Base-by-base conservation (phyloP, 2,888 invertebrate species). In the Leucophora obtusa region DNA sequence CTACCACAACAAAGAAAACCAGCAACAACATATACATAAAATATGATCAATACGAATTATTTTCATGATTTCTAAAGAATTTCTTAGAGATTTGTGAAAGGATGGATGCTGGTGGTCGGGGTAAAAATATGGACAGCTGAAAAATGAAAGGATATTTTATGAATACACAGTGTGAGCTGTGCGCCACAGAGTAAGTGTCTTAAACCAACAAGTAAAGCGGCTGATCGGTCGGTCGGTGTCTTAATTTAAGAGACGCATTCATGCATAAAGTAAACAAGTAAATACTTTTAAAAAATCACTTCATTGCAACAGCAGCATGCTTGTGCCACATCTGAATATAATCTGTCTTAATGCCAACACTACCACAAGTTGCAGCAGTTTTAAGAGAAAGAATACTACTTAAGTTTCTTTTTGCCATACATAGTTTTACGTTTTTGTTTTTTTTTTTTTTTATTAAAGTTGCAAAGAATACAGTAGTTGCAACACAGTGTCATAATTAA, bases 401-500 rank as follows among this genome's bases (percentile, higher is more conserved):
- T 28, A 0, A 47, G 53, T 62, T 54, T 54, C 5, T 58, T 62
- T 43, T 10, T 11, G 28, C 28, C 28, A 28, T 28, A 28, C 28
- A 28, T 28, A 24, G 24, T 24, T 24, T 2, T 24, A 28, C 24
- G 18, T 18, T 51, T 28, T 15, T 24, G 6, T 2, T 69, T 59
- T 58, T 65, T 58, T 58, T 33, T 65, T 66, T 59, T 7, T 5
- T 50, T 62, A 62, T 66, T 15, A 15, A 50, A 18, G 54, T 71
- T 71, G 68, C 69, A 65, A 7, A 66, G 70, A 69, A 80, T 59
- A 76, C 80, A 65, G 80, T 76, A 80, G 80, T 77, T 73, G 69
- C 69, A 65, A 43, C 56, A 53, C 28, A 63, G 72, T 83, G 82
- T 79, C 83, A 83, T 78, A 83, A 83, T 82, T 83, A 80, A 71